phyloP scores from a whole-genome alignment of 2,113 vertebrate species.

The Neogobius melanostomus region DNA sequence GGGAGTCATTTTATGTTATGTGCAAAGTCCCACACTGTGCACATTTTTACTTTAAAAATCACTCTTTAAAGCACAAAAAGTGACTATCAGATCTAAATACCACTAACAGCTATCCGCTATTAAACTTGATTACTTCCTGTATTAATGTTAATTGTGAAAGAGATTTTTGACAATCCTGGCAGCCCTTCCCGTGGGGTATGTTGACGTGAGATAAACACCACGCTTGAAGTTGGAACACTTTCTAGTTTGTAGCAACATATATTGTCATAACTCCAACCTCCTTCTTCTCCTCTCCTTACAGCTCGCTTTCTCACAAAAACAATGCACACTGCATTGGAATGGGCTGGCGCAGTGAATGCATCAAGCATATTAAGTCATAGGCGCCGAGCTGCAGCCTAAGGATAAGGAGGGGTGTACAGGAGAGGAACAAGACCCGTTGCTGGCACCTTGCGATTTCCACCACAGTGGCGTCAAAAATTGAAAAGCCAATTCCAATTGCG shows the following conservation, averaged over 20 bases:
- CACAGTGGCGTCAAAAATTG: conserved; percentile 67
- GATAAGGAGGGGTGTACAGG: conserved; percentile 14
- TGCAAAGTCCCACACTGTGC: background rate
- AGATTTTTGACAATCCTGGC: background rate
- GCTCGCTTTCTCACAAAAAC: conserved; percentile 34
- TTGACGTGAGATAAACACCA: background rate
- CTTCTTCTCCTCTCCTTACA: conserved; percentile 5
- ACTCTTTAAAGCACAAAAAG: conserved; percentile 3
- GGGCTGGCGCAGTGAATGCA: conserved; percentile 60
- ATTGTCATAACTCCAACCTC: conserved; percentile 40
- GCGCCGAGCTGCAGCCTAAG: conserved; percentile 15
- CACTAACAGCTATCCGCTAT: background rate
- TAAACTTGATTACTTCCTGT: background rate
- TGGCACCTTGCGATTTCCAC: conserved; percentile 59
- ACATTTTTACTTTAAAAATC: background rate
- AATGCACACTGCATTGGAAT: conserved; percentile 43
- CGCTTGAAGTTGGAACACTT: conserved; percentile 15
- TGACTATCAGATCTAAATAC: background rate
- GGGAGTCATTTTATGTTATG: background rate
- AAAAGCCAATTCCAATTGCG: conserved; percentile 78
- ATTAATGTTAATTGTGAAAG: background rate
- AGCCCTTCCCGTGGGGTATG: background rate
- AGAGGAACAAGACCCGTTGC: conserved; percentile 24
- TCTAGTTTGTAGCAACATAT: conserved; percentile 40
- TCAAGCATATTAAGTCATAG: conserved; percentile 70